A percentile compares a stretch with the other conserved stretches of the same genome.
Evolutionary conservation across 1,140 invertebrate genomes (phyloP).

Genomic region (Gonatopus flavifemur): DNA sequence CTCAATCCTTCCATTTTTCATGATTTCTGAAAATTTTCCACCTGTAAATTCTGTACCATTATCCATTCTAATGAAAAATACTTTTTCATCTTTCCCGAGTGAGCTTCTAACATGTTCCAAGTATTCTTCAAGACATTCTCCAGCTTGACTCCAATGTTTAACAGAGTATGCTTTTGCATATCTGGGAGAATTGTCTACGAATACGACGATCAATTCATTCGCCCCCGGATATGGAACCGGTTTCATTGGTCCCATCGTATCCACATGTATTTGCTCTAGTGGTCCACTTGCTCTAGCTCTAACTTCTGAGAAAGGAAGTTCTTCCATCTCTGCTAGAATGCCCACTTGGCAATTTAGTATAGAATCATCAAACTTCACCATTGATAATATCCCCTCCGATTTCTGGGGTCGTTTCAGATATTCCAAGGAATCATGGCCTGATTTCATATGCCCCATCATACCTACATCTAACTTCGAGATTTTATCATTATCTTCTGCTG

Average conservation of each 20-base stretch:
- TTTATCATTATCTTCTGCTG: not conserved
- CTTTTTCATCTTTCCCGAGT: not conserved
- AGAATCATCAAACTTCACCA: slow-evolving; percentile 13
- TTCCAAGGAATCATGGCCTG: slow-evolving; percentile 12
- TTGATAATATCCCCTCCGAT: slow-evolving; percentile 2
- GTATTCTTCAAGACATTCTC: slow-evolving; percentile 4
- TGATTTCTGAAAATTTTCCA: slow-evolving; percentile 1
- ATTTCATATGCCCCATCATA: slow-evolving; percentile 21
- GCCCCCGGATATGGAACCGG: not conserved
- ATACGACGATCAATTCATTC: slow-evolving; percentile 3
- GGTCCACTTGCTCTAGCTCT: slow-evolving; percentile 6
- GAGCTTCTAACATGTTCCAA: slow-evolving; percentile 1
- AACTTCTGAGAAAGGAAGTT: not conserved
- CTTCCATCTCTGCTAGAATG: slow-evolving; percentile 7
- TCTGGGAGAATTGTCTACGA: slow-evolving; percentile 7
- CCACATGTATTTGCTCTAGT: slow-evolving; percentile 5
- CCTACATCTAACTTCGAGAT: slow-evolving; percentile 8
- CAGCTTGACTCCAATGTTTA: slow-evolving; percentile 6
- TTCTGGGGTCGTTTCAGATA: slow-evolving; percentile 19
- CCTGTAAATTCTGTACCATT: slow-evolving; percentile 6
- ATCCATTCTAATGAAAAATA: slow-evolving; percentile 6
- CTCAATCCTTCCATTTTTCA: slow-evolving; percentile 3
- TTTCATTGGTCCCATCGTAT: too few relatives aligned
- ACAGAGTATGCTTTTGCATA: slow-evolving; percentile 2
- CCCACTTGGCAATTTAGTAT: slow-evolving; percentile 17